Conservation (phyloP, 2,797 vertebrate species). For the Momotus momota region DNA sequence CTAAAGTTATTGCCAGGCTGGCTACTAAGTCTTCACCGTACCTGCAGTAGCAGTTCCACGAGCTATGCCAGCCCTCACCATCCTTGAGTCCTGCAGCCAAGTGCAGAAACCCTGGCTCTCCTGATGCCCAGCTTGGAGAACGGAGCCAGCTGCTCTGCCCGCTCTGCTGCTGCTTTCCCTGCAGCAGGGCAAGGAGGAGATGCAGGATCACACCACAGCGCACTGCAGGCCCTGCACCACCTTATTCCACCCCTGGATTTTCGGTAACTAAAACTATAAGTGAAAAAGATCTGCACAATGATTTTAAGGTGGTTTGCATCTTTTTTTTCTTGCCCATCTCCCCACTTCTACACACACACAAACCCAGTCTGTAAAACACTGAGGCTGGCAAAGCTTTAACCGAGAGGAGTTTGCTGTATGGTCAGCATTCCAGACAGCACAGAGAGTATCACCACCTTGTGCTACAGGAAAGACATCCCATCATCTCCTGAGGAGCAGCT, state of each 20-base stretch:
- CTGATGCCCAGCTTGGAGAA: rapidly evolving
- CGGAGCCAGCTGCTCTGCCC: neutral
- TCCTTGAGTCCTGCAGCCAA: neutral
- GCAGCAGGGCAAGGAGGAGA: neutral
- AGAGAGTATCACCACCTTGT: rapidly evolving
- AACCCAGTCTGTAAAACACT: rapidly evolving
- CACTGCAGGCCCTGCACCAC: neutral
- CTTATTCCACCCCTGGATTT: neutral
- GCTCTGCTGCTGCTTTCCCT: neutral
- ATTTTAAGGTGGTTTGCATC: neutral
- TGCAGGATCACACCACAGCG: rapidly evolving
- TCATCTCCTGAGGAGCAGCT: rapidly evolving
- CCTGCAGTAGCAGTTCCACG: neutral
- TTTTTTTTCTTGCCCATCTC: too few species aligned
- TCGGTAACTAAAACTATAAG: neutral
- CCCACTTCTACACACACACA: neutral
- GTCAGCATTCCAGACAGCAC: rapidly evolving
- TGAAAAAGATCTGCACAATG: neutral
- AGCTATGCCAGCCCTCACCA: neutral
- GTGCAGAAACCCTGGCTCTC: too few species aligned
- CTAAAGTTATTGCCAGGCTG: neutral
- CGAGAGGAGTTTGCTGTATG: rapidly evolving
- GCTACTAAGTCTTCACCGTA: rapidly evolving
- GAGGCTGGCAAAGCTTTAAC: rapidly evolving
- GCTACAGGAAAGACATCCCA: neutral